These are phyloP conservation scores for Nephrotoma appendiculata DNA, from an alignment of 2,888 invertebrate genomes.

Conservation along the genomic window DNA sequence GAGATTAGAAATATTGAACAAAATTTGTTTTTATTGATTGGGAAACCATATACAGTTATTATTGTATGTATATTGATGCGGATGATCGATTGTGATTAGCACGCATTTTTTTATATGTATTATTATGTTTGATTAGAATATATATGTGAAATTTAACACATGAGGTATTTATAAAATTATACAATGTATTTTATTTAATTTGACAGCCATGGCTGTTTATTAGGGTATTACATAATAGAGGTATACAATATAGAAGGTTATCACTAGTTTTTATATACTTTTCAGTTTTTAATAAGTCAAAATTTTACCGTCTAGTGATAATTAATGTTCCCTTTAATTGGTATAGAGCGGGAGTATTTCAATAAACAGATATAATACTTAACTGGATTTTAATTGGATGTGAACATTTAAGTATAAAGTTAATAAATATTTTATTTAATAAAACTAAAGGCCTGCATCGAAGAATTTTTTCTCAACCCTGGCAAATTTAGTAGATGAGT, in stretches of 20 bases:
- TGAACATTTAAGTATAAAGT: too few relatives aligned
- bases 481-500: too few relatives aligned
- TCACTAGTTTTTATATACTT: neutral
- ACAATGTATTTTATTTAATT: neutral
- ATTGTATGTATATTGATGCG: neutral
- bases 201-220: neutral
- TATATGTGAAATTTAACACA: neutral
- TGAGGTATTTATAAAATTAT: neutral
- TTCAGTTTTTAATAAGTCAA: neutral
- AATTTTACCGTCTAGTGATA: neutral
- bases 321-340: too few relatives aligned
- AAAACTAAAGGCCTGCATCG: too few relatives aligned
- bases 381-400: too few relatives aligned
- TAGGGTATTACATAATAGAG: neutral
- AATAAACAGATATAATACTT: too few relatives aligned
- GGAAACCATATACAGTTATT: neutral
- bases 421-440: too few relatives aligned
- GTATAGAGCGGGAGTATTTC: too few relatives aligned
- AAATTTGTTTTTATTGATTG: neutral
- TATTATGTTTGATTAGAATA: neutral
- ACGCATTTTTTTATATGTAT: neutral
- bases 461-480: too few relatives aligned
- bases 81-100: neutral
- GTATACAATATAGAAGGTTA: neutral
- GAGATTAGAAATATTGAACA: neutral